Evolutionary conservation across 2,797 vertebrate species (phyloP).

Genomic region (Phoebastria nigripes): DNA sequence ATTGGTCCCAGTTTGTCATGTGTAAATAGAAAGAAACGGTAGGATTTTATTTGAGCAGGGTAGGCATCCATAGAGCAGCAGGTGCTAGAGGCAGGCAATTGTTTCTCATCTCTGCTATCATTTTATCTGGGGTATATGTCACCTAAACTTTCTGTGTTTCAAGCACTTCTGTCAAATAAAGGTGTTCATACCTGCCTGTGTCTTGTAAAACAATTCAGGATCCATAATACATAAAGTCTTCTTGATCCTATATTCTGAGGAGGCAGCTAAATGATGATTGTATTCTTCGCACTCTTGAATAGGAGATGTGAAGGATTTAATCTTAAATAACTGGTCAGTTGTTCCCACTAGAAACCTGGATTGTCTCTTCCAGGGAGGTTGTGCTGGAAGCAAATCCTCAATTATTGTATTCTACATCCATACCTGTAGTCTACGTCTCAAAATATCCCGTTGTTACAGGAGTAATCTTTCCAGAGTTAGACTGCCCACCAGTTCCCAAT

Average conservation of each 20-base stretch:
- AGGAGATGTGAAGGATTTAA: not conserved
- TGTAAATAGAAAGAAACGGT: not conserved
- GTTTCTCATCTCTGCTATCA: not conserved
- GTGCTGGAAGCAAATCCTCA: not conserved
- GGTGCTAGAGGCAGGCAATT: not conserved
- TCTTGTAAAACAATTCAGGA: not conserved
- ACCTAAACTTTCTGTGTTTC: not conserved
- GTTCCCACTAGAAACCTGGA: rapidly evolving
- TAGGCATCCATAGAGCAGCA: not conserved
- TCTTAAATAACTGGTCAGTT: not conserved
- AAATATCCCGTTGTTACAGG: not conserved
- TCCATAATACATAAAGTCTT: rapidly evolving
- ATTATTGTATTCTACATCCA: not conserved
- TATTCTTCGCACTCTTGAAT: not conserved
- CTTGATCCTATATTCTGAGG: not conserved
- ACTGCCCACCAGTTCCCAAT: not conserved
- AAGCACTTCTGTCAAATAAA: not conserved
- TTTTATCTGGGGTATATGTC: not conserved
- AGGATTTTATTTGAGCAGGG: not conserved
- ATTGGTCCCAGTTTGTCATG: not conserved
- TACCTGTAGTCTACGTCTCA: not conserved
- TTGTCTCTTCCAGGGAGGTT: not conserved
- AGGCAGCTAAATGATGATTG: not conserved
- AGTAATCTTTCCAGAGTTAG: not conserved
- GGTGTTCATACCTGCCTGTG: not conserved